Conservation (phyloP, 2,797 vertebrate species). For the Neomorphus geoffroyi region DNA sequence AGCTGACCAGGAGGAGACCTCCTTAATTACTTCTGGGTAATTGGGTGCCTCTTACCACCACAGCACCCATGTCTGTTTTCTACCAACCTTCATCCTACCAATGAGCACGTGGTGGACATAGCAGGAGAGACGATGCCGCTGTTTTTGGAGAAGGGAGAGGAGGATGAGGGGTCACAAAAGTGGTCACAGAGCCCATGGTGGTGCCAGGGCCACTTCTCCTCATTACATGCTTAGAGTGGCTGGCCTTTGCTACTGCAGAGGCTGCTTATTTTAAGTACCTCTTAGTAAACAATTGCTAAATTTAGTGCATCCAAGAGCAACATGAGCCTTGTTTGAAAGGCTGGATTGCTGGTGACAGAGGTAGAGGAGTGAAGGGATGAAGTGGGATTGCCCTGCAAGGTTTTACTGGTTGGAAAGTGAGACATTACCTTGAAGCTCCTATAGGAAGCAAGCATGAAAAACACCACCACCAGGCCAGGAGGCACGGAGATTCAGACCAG, state of each 20-base stretch:
- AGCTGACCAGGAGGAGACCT: neutral
- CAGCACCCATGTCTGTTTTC: neutral
- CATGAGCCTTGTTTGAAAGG: neutral
- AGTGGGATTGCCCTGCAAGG: neutral
- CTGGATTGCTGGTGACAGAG: neutral
- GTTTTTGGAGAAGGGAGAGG: neutral
- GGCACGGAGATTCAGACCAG: neutral
- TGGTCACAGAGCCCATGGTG: neutral
- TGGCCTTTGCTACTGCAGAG: neutral
- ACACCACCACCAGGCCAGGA: neutral
- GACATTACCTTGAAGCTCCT: neutral
- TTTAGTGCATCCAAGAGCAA: neutral
- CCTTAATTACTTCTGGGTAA: neutral
- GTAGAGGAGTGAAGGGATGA: neutral
- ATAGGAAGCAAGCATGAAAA: neutral
- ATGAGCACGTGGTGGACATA: neutral
- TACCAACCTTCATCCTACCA: neutral
- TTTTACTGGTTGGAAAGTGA: neutral
- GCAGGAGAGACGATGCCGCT: neutral
- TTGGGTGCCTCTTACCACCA: neutral
- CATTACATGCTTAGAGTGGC: neutral
- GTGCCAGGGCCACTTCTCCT: neutral
- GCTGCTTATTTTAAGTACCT: neutral
- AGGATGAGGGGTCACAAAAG: neutral
- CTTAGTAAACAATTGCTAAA: conserved; percentile 12